Conservation (phyloP, 1,140 invertebrate genomes). For the Drosophila bifasciata region DNA sequence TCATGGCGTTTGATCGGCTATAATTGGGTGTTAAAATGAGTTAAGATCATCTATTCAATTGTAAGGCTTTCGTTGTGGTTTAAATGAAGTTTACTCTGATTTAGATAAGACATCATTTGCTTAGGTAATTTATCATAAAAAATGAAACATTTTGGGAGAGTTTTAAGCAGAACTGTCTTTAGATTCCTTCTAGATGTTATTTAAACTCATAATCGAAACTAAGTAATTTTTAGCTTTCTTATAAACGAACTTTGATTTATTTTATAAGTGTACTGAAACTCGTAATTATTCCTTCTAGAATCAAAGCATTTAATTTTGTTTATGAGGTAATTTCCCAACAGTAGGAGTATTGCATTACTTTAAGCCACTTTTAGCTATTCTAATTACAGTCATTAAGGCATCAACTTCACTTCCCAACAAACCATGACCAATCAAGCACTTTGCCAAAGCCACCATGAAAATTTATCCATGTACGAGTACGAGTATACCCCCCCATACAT, state of each 20-base stretch:
- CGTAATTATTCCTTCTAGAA: conserved; percentile 25
- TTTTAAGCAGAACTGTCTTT: neutral
- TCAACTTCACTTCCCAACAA: conserved; percentile 55
- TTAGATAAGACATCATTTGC: conserved; percentile 1
- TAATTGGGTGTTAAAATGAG: conserved; percentile 58
- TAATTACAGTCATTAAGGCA: conserved; percentile 67
- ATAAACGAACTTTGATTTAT: conserved; percentile 2
- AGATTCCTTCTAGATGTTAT: neutral
- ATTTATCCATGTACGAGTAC: conserved; percentile 37
- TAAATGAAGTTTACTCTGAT: conserved; percentile 10
- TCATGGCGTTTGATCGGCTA: conserved; percentile 35
- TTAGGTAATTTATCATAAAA: conserved; percentile 10
- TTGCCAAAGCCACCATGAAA: conserved; percentile 55
- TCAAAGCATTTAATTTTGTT: conserved; percentile 23
- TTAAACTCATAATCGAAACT: neutral
- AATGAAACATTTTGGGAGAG: conserved; percentile 4
- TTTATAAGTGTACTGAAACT: neutral
- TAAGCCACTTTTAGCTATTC: conserved; percentile 49
- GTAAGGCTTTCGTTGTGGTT: conserved; percentile 18
- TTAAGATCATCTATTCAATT: conserved; percentile 23
- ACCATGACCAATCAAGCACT: conserved; percentile 56
- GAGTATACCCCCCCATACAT: conserved; percentile 3
- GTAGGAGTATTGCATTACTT: conserved; percentile 26
- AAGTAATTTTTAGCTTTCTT: neutral
- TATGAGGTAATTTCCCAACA: conserved; percentile 20